Evolutionary conservation across 2,113 vertebrate species (phyloP).

Genomic region (Carassius auratus): DNA sequence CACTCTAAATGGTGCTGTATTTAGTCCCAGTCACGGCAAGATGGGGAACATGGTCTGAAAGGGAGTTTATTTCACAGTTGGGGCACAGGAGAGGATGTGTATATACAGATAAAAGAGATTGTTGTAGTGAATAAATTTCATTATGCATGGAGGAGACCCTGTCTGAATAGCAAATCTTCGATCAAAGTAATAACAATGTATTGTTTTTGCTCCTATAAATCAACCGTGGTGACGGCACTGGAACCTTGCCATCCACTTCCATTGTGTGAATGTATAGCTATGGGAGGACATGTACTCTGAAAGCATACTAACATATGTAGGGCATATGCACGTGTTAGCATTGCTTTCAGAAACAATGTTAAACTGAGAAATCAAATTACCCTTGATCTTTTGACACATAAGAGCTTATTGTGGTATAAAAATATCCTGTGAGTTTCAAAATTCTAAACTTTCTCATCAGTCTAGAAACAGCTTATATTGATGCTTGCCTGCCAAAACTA

Average conservation of each 20-base stretch:
- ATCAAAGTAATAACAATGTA: conserved; percentile 51
- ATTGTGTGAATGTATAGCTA: conserved; percentile 7
- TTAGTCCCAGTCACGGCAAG: conserved; percentile 24
- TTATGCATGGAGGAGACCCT: conserved; percentile 55
- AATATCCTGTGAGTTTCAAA: too few species aligned
- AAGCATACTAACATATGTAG: not conserved
- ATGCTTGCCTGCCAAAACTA: too few species aligned
- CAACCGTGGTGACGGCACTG: conserved; percentile 4
- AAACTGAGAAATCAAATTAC: too few species aligned
- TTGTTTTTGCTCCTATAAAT: conserved; percentile 52
- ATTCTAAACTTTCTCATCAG: too few species aligned
- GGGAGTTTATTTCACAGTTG: conserved; percentile 50
- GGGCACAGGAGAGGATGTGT: conserved; percentile 31
- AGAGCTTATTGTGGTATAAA: too few species aligned
- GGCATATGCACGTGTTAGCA: not conserved
- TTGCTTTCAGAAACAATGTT: not conserved
- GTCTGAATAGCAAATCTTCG: conserved; percentile 54
- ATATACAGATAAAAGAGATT: conserved; percentile 60
- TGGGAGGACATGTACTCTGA: not conserved
- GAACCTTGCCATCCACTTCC: not conserved
- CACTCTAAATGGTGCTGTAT: conserved; percentile 45
- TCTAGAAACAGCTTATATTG: too few species aligned
- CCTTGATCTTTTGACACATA: too few species aligned
- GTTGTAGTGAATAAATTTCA: conserved; percentile 61
- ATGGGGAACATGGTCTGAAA: conserved; percentile 49